Evolutionary conservation across 2,797 vertebrate species (phyloP).

Genomic region (Linurgus olivaceus): DNA sequence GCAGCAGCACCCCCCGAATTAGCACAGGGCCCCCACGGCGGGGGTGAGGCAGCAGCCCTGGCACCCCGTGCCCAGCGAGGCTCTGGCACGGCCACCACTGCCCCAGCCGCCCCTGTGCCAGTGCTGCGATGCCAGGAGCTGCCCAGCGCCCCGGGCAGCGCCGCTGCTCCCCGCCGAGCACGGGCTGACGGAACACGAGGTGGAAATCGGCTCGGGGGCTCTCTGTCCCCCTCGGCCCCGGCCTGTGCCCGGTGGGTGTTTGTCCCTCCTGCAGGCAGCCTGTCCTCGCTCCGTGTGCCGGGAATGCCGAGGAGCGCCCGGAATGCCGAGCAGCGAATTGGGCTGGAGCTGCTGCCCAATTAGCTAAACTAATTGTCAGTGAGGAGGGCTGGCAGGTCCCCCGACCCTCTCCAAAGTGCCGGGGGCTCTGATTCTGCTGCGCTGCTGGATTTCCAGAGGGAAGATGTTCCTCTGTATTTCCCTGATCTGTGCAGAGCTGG

Average conservation of each 20-base stretch:
- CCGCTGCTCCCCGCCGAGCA: fast-evolving
- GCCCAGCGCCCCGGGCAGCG: fast-evolving
- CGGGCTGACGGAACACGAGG: fast-evolving
- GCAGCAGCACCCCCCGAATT: fast-evolving
- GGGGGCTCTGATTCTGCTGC: fast-evolving
- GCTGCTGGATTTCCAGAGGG: background rate
- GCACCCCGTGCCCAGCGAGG: background rate
- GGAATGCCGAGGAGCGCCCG: constrained; percentile 81
- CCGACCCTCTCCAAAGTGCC: fast-evolving
- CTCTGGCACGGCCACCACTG: fast-evolving
- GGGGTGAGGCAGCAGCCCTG: fast-evolving
- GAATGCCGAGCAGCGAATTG: background rate
- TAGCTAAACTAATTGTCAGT: background rate
- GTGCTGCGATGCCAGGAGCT: fast-evolving
- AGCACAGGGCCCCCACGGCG: fast-evolving
- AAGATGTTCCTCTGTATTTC: fast-evolving
- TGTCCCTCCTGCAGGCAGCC: too few relatives aligned
- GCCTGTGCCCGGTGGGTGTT: fast-evolving
- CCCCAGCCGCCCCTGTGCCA: fast-evolving
- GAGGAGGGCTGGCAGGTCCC: background rate
- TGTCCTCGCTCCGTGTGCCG: constrained; percentile 62
- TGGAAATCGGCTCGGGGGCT: background rate
- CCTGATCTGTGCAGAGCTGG: fast-evolving
- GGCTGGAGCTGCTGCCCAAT: background rate
- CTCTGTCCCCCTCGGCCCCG: background rate